phyloP scores from a whole-genome alignment of 2,797 vertebrate genomes.

The Betta splendens region DNA sequence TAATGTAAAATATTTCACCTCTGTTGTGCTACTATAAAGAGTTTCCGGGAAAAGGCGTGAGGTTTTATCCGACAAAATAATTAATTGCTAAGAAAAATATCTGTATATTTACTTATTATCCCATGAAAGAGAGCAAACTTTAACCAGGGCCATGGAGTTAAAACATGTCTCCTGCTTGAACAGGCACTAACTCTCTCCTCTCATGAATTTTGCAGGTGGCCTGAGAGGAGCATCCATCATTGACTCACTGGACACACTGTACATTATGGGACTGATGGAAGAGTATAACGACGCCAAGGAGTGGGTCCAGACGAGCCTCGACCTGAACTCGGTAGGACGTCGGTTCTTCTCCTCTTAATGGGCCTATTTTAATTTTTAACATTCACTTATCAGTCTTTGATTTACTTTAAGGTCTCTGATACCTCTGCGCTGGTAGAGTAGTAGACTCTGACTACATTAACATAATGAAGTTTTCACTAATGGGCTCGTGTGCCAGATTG shows the following conservation, averaged over 20 bases:
- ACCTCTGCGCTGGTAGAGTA: neutral
- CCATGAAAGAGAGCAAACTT: neutral
- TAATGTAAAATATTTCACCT: too few relatives aligned
- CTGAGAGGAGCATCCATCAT: conserved; percentile 93
- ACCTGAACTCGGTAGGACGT: conserved; percentile 89
- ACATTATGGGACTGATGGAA: conserved; percentile 93
- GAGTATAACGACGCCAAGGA: conserved; percentile 94
- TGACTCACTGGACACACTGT: conserved; percentile 94
- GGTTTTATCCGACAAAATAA: neutral
- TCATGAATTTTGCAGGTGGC: conserved; percentile 84
- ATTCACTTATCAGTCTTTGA: neutral
- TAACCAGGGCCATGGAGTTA: neutral
- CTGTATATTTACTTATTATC: neutral
- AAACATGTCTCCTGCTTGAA: neutral
- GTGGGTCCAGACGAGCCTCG: conserved; percentile 92
- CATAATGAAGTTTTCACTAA: conserved; percentile 44
- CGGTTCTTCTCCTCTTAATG: neutral
- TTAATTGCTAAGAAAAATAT: neutral
- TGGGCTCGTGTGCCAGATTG: conserved; percentile 28
- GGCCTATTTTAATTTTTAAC: neutral
- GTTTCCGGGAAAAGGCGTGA: too few relatives aligned
- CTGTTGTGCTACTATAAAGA: too few relatives aligned
- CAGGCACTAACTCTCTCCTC: neutral
- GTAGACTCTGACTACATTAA: conserved; percentile 6
- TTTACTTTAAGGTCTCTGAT: conserved; percentile 11